Evolutionary conservation across 2,888 invertebrate species (phyloP).

Genomic region (Tetragonula carbonaria): DNA sequence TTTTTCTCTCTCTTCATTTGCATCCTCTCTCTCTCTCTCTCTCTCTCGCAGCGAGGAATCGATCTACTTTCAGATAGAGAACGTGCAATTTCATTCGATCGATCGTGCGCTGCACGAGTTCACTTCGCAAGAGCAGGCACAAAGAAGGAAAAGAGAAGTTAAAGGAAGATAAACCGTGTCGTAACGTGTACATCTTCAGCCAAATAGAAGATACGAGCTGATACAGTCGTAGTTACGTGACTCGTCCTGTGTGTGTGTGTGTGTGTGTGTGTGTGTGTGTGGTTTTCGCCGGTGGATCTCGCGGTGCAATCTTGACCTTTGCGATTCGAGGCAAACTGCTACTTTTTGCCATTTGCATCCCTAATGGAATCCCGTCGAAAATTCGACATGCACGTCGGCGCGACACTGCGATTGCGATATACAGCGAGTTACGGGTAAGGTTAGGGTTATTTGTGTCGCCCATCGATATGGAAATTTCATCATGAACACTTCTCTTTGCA

Average conservation of each 20-base stretch:
- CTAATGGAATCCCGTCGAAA: not conserved
- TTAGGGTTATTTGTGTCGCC: too few species aligned
- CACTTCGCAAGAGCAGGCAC: not conserved
- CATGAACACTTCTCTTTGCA: too few species aligned
- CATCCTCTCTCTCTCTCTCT: not conserved
- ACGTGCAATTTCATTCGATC: conserved; percentile 11
- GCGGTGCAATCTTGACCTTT: conserved; percentile 8
- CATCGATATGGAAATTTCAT: too few species aligned
- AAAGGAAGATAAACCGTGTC: conserved; percentile 16
- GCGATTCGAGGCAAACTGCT: not conserved
- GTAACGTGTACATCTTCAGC: conserved; percentile 21
- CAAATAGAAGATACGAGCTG: conserved; percentile 19
- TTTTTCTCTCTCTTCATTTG: not conserved
- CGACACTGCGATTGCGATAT: not conserved
- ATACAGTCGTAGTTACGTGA: conserved; percentile 14
- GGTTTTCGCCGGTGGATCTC: not conserved
- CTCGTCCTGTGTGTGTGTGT: not conserved
- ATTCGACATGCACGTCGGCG: not conserved
- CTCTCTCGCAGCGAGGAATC: not conserved
- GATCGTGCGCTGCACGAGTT: not conserved
- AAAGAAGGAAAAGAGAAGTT: not conserved
- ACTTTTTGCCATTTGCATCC: conserved; percentile 7
- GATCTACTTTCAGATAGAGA: conserved; percentile 1
- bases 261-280: not conserved
- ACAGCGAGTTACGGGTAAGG: too few species aligned